Percentiles rank a stretch among this genome's conserved stretches.
phyloP scores from a whole-genome alignment of 2,888 invertebrate species.

The Andrena trimmerana region DNA sequence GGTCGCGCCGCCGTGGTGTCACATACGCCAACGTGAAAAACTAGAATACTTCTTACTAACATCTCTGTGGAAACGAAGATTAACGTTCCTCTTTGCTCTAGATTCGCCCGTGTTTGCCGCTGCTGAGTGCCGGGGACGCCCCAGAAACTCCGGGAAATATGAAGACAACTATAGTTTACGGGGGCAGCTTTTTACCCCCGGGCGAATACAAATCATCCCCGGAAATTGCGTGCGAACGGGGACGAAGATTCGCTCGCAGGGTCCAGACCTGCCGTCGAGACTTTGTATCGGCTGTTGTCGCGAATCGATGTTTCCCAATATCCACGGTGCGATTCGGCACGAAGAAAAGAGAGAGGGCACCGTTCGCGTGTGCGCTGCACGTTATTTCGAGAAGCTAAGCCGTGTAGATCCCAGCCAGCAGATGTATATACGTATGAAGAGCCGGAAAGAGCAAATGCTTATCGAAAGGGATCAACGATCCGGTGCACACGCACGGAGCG shows the following conservation, averaged over 20 bases:
- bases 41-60: slow-evolving; percentile 65
- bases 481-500: neutral
- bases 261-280: neutral
- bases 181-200: slow-evolving; percentile 45
- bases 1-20: slow-evolving; percentile 24
- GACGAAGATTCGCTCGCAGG: slow-evolving; percentile 1
- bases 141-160: slow-evolving; percentile 62
- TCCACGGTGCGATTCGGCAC: neutral
- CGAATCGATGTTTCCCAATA: slow-evolving; percentile 18
- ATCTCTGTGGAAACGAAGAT: slow-evolving; percentile 68
- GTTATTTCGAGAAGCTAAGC: slow-evolving; percentile 27
- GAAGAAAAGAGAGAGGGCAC: neutral
- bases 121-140: slow-evolving; percentile 48
- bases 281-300: neutral
- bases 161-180: slow-evolving; percentile 61
- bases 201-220: slow-evolving; percentile 57
- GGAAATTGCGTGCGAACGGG: slow-evolving; percentile 38
- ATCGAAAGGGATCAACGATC: slow-evolving; percentile 16
- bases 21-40: slow-evolving; percentile 56
- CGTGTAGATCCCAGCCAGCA: neutral
- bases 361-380: slow-evolving; percentile 29
- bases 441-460: slow-evolving; percentile 25
- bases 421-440: neutral
- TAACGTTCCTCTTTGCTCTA: slow-evolving; percentile 63
- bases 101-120: slow-evolving; percentile 52